These are phyloP conservation scores for Syritta pipiens DNA, from an alignment of 2,888 invertebrate species.

Conservation along the genomic window DNA sequence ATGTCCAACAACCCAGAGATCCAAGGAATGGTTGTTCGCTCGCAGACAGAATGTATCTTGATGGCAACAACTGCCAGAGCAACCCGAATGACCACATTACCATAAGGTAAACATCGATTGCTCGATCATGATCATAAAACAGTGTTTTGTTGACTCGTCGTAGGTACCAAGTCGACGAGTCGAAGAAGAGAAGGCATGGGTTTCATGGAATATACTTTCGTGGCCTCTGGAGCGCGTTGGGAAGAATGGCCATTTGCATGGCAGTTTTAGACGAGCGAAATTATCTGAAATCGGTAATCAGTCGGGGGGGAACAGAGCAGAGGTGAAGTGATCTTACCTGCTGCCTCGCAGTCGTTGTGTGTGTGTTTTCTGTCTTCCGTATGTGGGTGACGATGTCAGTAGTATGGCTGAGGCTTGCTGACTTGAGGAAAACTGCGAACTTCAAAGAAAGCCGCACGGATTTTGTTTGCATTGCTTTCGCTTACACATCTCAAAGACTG, in stretches of 20 bases:
- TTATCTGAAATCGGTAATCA: conserved; percentile 51
- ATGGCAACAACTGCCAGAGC: conserved; percentile 33
- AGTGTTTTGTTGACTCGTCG: conserved; percentile 14
- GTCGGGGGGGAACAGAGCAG: neutral
- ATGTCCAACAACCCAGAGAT: conserved; percentile 52
- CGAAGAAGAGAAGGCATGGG: conserved; percentile 7
- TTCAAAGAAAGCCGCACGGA: conserved; percentile 45
- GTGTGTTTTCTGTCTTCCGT: conserved; percentile 29
- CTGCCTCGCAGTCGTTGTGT: conserved; percentile 26
- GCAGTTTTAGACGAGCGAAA: conserved; percentile 31
- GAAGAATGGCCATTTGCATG: conserved; percentile 36
- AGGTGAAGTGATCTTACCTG: conserved; percentile 35
- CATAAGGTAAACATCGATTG: conserved; percentile 65
- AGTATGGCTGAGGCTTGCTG: neutral
- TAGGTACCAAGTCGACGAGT: neutral
- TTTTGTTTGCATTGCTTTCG: conserved; percentile 19
- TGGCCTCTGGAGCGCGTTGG: conserved; percentile 20
- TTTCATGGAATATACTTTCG: conserved; percentile 18
- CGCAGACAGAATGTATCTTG: conserved; percentile 42
- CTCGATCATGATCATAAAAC: conserved; percentile 61
- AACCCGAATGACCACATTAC: conserved; percentile 59
- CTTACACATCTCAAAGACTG: no score
- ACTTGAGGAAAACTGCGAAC: conserved; percentile 2
- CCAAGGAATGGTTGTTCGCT: conserved; percentile 33
- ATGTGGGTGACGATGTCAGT: conserved; percentile 65